These are phyloP conservation scores for Melanogrammus aeglefinus DNA, from an alignment of 2,797 vertebrate genomes.

Conservation along the genomic window DNA sequence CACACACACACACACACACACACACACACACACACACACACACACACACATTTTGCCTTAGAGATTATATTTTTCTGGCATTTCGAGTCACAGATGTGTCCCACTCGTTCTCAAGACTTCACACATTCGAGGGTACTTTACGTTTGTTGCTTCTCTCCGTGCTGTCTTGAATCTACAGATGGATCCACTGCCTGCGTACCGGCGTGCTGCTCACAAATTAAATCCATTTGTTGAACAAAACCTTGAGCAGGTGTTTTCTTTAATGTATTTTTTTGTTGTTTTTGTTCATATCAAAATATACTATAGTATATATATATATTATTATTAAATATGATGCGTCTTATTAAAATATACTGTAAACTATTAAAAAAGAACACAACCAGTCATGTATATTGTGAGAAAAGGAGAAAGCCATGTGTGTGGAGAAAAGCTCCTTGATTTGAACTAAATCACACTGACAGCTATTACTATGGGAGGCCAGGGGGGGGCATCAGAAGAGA, in stretches of 20 bases:
- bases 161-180: neutral
- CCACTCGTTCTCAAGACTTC: neutral
- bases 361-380: neutral
- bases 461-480: conserved; percentile 20
- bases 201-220: neutral
- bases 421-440: conserved; percentile 4
- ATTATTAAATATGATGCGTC: too few relatives aligned
- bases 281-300: neutral
- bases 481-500: neutral
- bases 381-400: neutral
- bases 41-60: neutral
- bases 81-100: conserved; percentile 1
- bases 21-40: neutral
- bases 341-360: too few relatives aligned
- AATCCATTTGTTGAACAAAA: neutral
- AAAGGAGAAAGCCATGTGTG: neutral
- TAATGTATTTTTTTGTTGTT: too few relatives aligned
- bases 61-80: neutral
- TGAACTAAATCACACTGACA: conserved; percentile 46
- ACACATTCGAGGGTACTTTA: neutral
- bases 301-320: too few relatives aligned
- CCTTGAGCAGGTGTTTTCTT: neutral
- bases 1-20: neutral
- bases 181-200: neutral
- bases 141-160: neutral